A percentile compares a stretch with the other conserved stretches of the same genome.
Conservation (phyloP, 2,888 invertebrate genomes). For the Hemaris fuciformis region DNA sequence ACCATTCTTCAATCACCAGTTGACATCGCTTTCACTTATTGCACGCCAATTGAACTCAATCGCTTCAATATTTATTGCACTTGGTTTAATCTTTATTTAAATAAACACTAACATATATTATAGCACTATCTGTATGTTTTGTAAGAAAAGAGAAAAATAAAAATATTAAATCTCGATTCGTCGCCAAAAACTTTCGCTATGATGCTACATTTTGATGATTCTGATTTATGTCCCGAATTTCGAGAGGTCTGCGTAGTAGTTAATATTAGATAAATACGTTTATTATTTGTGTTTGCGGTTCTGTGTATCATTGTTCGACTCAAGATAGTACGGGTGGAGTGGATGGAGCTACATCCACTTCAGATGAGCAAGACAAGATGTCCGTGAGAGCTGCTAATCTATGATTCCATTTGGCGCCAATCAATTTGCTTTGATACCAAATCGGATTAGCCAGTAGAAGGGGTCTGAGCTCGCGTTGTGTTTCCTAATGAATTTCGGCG, state of each 20-base stretch:
- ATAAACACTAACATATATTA: too few relatives aligned
- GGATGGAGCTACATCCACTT: background rate
- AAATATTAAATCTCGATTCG: too few relatives aligned
- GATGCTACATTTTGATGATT: too few relatives aligned
- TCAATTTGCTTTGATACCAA: background rate
- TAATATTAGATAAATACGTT: too few relatives aligned
- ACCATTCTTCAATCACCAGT: background rate
- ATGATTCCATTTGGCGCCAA: background rate
- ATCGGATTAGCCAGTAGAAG: background rate
- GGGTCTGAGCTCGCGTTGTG: background rate
- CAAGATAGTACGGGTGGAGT: too few relatives aligned
- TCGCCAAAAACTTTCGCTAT: too few relatives aligned
- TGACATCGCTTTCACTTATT: conserved; percentile 1
- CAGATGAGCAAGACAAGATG: background rate
- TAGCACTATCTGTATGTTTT: too few relatives aligned
- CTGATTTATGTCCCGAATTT: too few relatives aligned
- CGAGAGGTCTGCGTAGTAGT: too few relatives aligned
- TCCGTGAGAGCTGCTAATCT: background rate
- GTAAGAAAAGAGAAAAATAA: too few relatives aligned
- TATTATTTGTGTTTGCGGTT: too few relatives aligned
- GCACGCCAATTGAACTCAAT: background rate
- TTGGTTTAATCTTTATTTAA: background rate
- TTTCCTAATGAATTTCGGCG: background rate
- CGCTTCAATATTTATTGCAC: background rate
- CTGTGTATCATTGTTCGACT: too few relatives aligned